Evolutionary conservation across 1,140 invertebrate species (phyloP).

Genomic region (Homarus americanus): DNA sequence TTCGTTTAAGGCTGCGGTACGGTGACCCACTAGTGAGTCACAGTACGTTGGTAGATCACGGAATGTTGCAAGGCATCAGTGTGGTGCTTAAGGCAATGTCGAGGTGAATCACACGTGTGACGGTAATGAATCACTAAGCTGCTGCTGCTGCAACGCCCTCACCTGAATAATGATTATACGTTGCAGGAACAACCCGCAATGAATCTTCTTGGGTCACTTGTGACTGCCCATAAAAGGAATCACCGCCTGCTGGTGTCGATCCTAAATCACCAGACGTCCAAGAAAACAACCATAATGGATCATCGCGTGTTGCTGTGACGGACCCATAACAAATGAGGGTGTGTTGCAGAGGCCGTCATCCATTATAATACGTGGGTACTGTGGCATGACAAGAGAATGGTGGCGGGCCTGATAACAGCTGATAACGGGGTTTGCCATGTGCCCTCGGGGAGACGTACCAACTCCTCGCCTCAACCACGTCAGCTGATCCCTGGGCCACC

Average conservation of each 20-base stretch:
- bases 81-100: too few relatives aligned
- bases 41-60: too few relatives aligned
- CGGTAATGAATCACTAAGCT: too few relatives aligned
- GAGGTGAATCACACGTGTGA: too few relatives aligned
- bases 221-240: not conserved
- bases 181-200: not conserved
- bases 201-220: not conserved
- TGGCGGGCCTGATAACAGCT: not conserved
- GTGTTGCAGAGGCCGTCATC: not conserved
- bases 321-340: not conserved
- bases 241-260: not conserved
- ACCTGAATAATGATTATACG: too few relatives aligned
- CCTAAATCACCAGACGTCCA: too few relatives aligned
- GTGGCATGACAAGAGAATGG: not conserved
- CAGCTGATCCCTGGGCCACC: conserved; percentile 9
- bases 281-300: not conserved
- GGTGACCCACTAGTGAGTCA: too few relatives aligned
- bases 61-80: too few relatives aligned
- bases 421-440: not conserved
- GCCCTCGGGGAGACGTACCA: not conserved
- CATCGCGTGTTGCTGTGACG: not conserved
- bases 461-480: not conserved
- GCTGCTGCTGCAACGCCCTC: too few relatives aligned
- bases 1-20: too few relatives aligned
- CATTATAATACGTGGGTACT: not conserved